These are phyloP conservation scores for Coccyzus lansbergi DNA, from an alignment of 2,797 vertebrate genomes.

Conservation along the genomic window DNA sequence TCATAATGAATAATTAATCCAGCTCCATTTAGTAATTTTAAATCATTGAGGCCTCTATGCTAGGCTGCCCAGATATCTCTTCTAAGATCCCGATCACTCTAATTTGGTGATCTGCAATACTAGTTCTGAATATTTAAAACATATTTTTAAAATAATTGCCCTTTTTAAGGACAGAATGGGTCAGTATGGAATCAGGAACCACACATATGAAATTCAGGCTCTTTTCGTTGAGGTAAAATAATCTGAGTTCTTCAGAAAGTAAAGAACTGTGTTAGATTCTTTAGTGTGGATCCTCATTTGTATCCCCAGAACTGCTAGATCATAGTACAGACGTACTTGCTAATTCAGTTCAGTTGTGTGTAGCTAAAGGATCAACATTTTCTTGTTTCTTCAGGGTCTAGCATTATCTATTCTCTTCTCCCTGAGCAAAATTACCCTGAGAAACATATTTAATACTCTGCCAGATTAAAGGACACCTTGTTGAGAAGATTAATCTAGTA, in stretches of 20 bases:
- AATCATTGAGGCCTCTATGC: not conserved
- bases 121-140: not conserved
- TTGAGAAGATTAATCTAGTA: not conserved
- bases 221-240: not conserved
- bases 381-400: not conserved
- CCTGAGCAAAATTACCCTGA: not conserved
- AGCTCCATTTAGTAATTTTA: not conserved
- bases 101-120: not conserved
- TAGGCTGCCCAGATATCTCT: not conserved
- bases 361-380: not conserved
- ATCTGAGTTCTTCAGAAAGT: not conserved
- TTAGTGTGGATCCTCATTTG: not conserved
- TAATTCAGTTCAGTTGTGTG: not conserved
- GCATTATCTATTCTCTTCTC: not conserved
- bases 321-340: fast-evolving
- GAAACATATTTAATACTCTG: not conserved
- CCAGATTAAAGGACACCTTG: not conserved
- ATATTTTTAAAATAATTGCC: not conserved
- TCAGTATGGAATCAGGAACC: not conserved
- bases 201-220: not conserved
- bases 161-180: not conserved
- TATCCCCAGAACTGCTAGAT: not conserved
- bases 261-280: not conserved
- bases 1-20: constrained; percentile 1
- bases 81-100: not conserved